These are phyloP conservation scores for Hemitrygon akajei DNA, from an alignment of 2,797 vertebrate genomes.

Conservation along the genomic window DNA sequence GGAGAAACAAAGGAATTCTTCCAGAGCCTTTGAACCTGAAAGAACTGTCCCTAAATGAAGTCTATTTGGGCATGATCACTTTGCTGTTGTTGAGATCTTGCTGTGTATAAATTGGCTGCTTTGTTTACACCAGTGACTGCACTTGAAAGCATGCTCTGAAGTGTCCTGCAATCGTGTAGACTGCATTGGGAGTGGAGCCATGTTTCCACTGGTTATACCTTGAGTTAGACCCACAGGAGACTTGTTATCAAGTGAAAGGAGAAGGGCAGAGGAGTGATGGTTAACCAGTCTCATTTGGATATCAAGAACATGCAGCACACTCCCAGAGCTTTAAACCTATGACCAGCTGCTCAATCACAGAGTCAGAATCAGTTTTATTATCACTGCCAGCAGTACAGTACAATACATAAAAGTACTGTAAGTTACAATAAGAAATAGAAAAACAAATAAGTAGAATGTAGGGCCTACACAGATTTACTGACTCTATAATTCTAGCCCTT, in stretches of 20 bases:
- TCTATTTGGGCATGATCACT: not conserved
- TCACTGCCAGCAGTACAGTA: too few relatives aligned
- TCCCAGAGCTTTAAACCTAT: not conserved
- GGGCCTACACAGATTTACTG: too few relatives aligned
- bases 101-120: not conserved
- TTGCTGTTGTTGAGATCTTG: not conserved
- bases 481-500: too few relatives aligned
- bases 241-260: not conserved
- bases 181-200: too few relatives aligned
- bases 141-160: not conserved
- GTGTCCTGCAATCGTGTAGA: not conserved
- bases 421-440: too few relatives aligned
- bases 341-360: not conserved
- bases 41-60: not conserved
- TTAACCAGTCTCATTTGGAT: not conserved
- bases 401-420: too few relatives aligned
- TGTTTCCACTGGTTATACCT: not conserved
- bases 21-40: not conserved
- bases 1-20: not conserved
- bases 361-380: too few relatives aligned
- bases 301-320: not conserved
- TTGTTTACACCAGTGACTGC: not conserved
- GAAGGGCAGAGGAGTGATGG: not conserved
- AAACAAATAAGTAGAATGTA: too few relatives aligned
- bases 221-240: not conserved